Percentiles rank a stretch among this genome's conserved stretches.
These are phyloP conservation scores for Isoperla grammatica DNA, from an alignment of 2,888 invertebrate species.

Conservation along the genomic window DNA sequence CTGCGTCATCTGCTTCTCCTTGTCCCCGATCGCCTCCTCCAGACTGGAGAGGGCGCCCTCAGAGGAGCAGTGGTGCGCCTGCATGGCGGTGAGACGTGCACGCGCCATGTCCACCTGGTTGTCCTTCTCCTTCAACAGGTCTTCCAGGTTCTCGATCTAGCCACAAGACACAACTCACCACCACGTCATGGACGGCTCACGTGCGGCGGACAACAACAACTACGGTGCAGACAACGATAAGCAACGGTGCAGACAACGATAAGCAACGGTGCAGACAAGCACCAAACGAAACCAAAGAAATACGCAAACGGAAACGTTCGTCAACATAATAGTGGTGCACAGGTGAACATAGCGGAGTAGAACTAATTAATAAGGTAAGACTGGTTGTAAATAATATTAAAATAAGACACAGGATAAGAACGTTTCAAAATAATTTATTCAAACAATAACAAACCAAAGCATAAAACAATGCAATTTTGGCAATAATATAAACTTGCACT, in stretches of 20 bases:
- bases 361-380: background rate
- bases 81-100: slow-evolving; percentile 84
- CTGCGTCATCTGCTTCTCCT: slow-evolving; percentile 95
- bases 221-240: too few relatives aligned
- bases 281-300: background rate
- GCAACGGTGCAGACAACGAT: background rate
- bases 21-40: slow-evolving; percentile 93
- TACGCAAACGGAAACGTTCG: background rate
- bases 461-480: background rate
- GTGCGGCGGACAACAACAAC: background rate
- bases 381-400: slow-evolving; percentile 19
- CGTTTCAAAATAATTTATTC: slow-evolving; percentile 33
- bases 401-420: slow-evolving; percentile 18
- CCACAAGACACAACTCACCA: background rate
- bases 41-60: slow-evolving; percentile 89
- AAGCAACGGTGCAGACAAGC: background rate
- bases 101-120: slow-evolving; percentile 95
- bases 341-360: background rate
- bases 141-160: slow-evolving; percentile 96
- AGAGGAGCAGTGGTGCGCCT: slow-evolving; percentile 89
- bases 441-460: slow-evolving; percentile 2
- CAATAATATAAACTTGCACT: background rate
- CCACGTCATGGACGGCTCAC: background rate
- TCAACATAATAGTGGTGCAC: background rate
- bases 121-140: slow-evolving; percentile 94